Evolutionary conservation across 1,140 invertebrate species (phyloP), one percentile per base, ranked within the genome.

Genomic region (Saccostrea glomerata): DNA sequence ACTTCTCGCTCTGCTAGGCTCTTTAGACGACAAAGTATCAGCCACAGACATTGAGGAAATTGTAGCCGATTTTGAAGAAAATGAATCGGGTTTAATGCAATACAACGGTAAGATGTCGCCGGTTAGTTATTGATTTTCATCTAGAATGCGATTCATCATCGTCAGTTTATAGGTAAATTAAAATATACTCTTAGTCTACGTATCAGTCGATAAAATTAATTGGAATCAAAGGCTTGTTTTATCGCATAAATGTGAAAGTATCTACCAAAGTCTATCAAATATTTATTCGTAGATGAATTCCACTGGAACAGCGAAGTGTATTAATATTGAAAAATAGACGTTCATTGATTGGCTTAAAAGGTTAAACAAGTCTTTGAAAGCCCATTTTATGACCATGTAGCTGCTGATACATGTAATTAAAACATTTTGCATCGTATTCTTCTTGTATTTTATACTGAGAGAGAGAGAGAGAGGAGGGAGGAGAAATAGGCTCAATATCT

Each of bases 51-150:
- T 87, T 12, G 88, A 89, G n/a, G 88, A 87, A n/a, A 85, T 89
- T 60, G 12, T 89, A 54, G 63, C 56, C n/a, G 86, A 89, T 77
- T 89, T 87, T 54, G 88, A 89, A 17, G 84, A 87, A 66, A 89
- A 89, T 30, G 86, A 86, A 20, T 83, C 87, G 23, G 86, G 86
- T 17, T 20, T 87, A 47, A 87, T 89, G 20, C 88, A 89, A 56
- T 89, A 87, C 85, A 83, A 86, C 40, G 88, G 88, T 89, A 85
- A 86, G 85, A 23, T 47, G 12, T 15, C 58, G 20, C 13, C 58
- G 2, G 13, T 60, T 15, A 60, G 20, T 60, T 60, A 20, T 20
- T 13, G 58, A 47, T 47, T 47, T 47, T 9, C 47, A 47, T 47
- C 47, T 9, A 47, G 9, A 9, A 47, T 47, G 47, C 47, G 6